Conservation (phyloP, 1,140 invertebrate genomes). For the Neodiprion fabricii region DNA sequence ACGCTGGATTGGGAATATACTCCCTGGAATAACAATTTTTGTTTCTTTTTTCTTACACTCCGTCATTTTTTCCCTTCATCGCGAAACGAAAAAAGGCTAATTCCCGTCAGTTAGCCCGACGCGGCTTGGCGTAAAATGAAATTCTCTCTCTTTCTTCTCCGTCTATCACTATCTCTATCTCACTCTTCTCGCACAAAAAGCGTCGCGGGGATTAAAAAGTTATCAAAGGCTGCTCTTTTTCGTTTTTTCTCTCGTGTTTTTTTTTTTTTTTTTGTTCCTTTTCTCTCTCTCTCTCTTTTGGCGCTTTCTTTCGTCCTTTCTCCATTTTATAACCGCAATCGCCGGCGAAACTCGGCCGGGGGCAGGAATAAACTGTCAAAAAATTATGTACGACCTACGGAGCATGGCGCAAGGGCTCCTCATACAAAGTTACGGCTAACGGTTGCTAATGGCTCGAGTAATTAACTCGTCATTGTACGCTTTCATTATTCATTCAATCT, state of each 20-base stretch:
- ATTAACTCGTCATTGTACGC: constrained; percentile 9
- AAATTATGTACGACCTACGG: constrained; percentile 9
- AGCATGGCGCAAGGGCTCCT: not conserved
- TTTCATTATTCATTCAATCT: constrained; percentile 1
- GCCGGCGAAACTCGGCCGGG: not conserved
- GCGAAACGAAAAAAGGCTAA: not conserved
- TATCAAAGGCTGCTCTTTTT: not conserved
- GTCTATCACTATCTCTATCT: too few relatives aligned
- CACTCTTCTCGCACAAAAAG: too few relatives aligned
- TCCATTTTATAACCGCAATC: not conserved
- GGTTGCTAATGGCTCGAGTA: constrained; percentile 8
- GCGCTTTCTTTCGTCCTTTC: too few relatives aligned
- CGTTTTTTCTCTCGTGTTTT: too few relatives aligned
- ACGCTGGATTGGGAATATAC: too few relatives aligned
- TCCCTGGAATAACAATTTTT: too few relatives aligned
- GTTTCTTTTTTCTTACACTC: too few relatives aligned
- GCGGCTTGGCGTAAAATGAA: not conserved
- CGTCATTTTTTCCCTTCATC: too few relatives aligned
- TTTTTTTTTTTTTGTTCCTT: too few relatives aligned
- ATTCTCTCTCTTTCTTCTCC: too few relatives aligned
- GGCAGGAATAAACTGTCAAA: constrained; percentile 9
- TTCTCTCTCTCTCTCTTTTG: too few relatives aligned
- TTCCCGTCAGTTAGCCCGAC: not conserved
- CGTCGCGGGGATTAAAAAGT: not conserved
- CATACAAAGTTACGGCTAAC: not conserved